Evolutionary conservation across 2,113 vertebrate species (phyloP).

Genomic region (Psittacula cyanocephala): DNA sequence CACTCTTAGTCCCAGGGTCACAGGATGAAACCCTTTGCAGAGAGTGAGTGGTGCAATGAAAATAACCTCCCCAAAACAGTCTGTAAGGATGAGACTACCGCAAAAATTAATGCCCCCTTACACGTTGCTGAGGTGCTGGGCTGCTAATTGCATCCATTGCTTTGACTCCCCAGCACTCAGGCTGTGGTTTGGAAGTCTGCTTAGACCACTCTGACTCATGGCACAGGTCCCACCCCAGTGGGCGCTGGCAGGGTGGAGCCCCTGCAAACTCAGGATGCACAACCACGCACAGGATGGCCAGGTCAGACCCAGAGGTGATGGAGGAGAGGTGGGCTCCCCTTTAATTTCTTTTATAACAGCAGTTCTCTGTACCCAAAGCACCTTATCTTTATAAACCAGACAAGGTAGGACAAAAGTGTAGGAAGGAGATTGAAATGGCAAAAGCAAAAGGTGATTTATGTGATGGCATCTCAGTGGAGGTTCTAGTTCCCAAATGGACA

Average conservation of each 20-base stretch:
- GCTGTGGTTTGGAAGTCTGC: neutral
- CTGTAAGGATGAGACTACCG: neutral
- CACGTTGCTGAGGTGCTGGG: neutral
- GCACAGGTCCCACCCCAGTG: neutral
- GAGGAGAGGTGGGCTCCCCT: neutral
- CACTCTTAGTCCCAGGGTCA: neutral
- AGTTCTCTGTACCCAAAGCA: neutral
- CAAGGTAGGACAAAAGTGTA: neutral
- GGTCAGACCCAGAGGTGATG: neutral
- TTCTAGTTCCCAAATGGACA: neutral
- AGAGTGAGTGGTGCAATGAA: neutral
- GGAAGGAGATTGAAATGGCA: neutral
- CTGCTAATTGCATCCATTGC: fast-evolving
- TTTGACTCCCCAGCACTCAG: neutral
- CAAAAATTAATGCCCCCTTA: neutral
- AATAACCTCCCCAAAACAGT: neutral
- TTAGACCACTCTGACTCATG: neutral
- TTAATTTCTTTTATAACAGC: neutral
- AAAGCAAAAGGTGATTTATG: neutral
- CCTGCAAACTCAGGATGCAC: neutral
- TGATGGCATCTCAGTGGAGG: neutral
- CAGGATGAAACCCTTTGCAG: neutral
- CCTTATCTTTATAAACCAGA: neutral
- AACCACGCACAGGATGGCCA: neutral
- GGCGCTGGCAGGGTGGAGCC: fast-evolving